These are phyloP conservation scores for Channallabes apus DNA, from an alignment of 2,797 vertebrate species.

Conservation along the genomic window DNA sequence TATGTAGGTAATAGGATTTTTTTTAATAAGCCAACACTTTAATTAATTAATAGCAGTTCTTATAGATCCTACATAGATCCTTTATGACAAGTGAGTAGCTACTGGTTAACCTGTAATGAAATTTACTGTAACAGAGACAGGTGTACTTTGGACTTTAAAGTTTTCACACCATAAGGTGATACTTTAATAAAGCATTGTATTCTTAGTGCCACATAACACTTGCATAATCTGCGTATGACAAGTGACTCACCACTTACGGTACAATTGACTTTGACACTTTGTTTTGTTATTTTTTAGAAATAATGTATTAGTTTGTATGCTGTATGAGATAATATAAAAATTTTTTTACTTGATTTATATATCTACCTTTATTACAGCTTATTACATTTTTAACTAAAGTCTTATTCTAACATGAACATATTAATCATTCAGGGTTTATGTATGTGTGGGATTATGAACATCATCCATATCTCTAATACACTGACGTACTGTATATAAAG, in stretches of 20 bases:
- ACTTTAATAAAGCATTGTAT: too few relatives aligned
- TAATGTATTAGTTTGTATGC: neutral
- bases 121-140: neutral
- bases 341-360: too few relatives aligned
- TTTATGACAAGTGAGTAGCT: neutral
- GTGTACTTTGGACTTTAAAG: too few relatives aligned
- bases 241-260: too few relatives aligned
- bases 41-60: neutral
- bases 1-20: neutral
- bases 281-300: neutral
- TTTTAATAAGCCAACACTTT: neutral
- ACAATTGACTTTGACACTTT: too few relatives aligned
- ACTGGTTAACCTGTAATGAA: neutral
- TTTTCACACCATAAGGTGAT: neutral
- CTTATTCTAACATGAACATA: neutral
- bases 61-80: neutral
- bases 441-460: neutral
- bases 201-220: too few relatives aligned
- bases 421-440: neutral
- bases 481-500: neutral
- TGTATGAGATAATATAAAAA: neutral
- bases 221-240: too few relatives aligned
- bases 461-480: neutral
- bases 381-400: neutral
- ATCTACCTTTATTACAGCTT: neutral